Conservation (phyloP, 2,113 vertebrate species). For the Machaerirhynchus nigripectus region DNA sequence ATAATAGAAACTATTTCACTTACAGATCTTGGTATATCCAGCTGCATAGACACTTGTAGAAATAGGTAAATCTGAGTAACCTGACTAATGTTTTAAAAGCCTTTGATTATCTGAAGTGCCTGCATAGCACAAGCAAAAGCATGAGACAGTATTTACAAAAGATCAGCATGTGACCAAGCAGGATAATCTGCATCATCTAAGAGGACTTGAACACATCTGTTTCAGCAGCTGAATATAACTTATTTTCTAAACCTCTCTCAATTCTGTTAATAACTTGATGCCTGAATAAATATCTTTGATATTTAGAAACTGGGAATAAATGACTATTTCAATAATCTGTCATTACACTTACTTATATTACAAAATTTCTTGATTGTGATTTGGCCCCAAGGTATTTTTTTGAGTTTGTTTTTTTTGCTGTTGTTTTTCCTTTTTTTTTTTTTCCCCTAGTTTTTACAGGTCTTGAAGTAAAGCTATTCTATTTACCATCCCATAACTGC, state of each 20-base stretch:
- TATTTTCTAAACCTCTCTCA: background rate
- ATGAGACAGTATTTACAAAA: background rate
- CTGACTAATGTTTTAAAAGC: background rate
- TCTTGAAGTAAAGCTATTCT: background rate
- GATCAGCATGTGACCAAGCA: rapidly evolving
- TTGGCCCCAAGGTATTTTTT: background rate
- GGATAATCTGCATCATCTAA: background rate
- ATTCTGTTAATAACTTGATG: background rate
- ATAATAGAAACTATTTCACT: background rate
- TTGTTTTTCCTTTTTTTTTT: no score
- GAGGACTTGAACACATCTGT: background rate
- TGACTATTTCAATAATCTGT: background rate
- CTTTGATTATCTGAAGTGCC: background rate
- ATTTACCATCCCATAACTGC: background rate
- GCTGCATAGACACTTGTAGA: background rate
- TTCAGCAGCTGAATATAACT: background rate
- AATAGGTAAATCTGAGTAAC: background rate
- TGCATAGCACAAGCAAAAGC: background rate
- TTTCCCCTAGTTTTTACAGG: background rate
- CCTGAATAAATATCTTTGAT: background rate
- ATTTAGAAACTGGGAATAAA: background rate
- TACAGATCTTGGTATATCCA: background rate
- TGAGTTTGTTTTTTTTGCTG: no score
- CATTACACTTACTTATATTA: background rate
- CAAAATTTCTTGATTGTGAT: background rate